Evolutionary conservation across 2,113 vertebrate species (phyloP), one percentile per base, ranked within the genome.

Genomic region (Rhea pennata): DNA sequence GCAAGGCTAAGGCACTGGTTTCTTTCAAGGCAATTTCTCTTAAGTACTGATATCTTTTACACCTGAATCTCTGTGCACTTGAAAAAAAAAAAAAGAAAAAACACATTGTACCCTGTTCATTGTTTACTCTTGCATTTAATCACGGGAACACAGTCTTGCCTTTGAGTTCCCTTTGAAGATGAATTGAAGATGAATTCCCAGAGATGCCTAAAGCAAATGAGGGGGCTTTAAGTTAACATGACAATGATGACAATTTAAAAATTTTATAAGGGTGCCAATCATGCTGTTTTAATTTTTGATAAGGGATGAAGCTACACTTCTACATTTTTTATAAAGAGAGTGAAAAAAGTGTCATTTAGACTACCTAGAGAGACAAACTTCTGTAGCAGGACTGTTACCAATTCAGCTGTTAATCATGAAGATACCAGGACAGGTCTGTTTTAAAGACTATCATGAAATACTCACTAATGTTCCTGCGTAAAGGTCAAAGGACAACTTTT

Each of bases 281-380:
- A 74, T 3, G 17, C 72, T 86, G 69, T 66, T 92, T 97, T 89
- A 86, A 93, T 95, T 95, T 95, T 95, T 95, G 74, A 90, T 96
- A 89, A 79, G 75, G 62, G 74, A 86, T 94, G 84, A 95, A 91
- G 75, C 67, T 72, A 69, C 2, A 4, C 59, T 93, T 92, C 75
- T 96, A 64, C 54, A 94, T 94, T 77, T 94, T 95, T 96, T 94
- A 94, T 91, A 82, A 33, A 31, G 50, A 76, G 26, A 78, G 73
- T 75, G 73, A 91, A 62, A 91, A 64, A 87, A 92, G 73, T 84
- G 46, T 83, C 5, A 1, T 87, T 96, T 67, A 81, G 81, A 42
- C 67, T 78, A 86, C 59, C n/a, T 81, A 76, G 67, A 90, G 73
- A 90, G 66, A 58, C 44, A 88, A 91, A 94, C 44, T 46, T 96